phyloP scores from a whole-genome alignment of 2,113 vertebrate genomes.

The Chlamydotis undulata region DNA sequence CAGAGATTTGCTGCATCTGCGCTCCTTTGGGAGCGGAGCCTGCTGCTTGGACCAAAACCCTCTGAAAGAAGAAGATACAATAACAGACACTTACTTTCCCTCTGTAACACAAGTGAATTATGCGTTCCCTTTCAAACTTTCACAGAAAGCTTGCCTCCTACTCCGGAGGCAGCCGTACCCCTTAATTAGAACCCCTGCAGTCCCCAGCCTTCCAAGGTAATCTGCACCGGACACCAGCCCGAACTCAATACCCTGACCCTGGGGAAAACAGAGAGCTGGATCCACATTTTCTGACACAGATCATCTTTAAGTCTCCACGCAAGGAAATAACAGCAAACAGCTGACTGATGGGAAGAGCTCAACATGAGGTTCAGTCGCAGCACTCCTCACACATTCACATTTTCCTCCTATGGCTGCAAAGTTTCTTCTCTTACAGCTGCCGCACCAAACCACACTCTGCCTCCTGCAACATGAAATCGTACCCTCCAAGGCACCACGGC shows the following conservation, averaged over 20 bases:
- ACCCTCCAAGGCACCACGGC: not conserved
- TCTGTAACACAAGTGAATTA: not conserved
- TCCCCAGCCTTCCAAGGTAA: not conserved
- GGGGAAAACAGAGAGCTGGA: not conserved
- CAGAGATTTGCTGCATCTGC: conserved; percentile 88
- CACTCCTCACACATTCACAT: not conserved
- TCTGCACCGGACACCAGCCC: not conserved
- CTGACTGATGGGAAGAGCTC: not conserved
- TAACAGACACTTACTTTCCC: not conserved
- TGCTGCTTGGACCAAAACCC: conserved; percentile 91
- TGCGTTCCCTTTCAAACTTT: not conserved
- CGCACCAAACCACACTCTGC: not conserved
- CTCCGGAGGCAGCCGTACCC: not conserved
- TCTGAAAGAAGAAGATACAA: conserved; percentile 74
- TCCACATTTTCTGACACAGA: not conserved
- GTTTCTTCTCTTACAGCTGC: not conserved
- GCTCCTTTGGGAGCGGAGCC: conserved; percentile 90
- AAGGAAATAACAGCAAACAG: not conserved
- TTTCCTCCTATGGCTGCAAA: not conserved
- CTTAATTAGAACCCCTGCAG: accelerated
- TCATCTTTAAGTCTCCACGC: not conserved
- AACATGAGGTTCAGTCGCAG: not conserved
- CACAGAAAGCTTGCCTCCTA: not conserved
- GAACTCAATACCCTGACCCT: not conserved
- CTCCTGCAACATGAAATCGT: not conserved